Evolutionary conservation across 1,140 invertebrate genomes (phyloP).

Genomic region (Drosophila subpulchrella): DNA sequence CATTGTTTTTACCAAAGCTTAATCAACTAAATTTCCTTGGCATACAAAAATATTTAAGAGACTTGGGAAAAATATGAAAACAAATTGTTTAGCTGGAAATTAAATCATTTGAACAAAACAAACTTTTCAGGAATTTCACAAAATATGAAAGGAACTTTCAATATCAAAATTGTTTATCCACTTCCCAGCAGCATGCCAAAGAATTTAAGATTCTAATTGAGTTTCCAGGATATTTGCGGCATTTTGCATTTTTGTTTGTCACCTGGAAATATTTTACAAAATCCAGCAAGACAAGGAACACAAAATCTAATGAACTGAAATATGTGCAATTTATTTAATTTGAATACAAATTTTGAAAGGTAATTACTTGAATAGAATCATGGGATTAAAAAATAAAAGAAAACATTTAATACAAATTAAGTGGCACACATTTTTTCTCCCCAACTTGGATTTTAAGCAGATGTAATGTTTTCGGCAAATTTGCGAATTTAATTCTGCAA

Average conservation of each 20-base stretch:
- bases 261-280: neutral
- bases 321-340: neutral
- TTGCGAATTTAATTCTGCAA: slow-evolving; percentile 53
- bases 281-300: neutral
- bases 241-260: neutral
- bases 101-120: neutral
- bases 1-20: neutral
- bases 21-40: neutral
- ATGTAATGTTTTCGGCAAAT: slow-evolving; percentile 58
- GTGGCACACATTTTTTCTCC: slow-evolving; percentile 13
- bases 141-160: neutral
- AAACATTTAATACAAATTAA: slow-evolving; percentile 17
- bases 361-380: too few species aligned
- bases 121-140: neutral
- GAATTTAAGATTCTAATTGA: neutral
- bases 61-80: neutral
- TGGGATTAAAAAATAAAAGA: neutral
- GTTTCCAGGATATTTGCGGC: neutral
- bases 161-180: too few species aligned
- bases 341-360: neutral
- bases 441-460: slow-evolving; percentile 35
- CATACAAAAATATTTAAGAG: neutral
- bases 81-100: neutral
- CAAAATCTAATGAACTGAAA: neutral
- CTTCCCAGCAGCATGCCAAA: neutral